Evolutionary conservation across 2,113 vertebrate genomes (phyloP).

Genomic region (Trematomus loennbergii): DNA sequence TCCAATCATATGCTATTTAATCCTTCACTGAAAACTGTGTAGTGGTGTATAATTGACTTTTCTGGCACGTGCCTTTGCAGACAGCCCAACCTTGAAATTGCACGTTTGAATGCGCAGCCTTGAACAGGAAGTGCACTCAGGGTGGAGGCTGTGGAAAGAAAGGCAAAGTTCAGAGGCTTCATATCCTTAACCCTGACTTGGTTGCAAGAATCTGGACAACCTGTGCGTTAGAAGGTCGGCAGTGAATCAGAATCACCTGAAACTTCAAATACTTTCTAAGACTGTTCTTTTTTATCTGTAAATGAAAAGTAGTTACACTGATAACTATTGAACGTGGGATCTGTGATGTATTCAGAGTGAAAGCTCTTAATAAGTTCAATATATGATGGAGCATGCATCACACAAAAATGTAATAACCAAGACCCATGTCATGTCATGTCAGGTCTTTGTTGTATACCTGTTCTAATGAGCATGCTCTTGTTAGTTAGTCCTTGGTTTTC

Average conservation of each 20-base stretch:
- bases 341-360: not conserved
- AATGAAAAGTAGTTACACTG: not conserved
- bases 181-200: conserved; percentile 20
- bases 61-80: conserved; percentile 45
- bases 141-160: conserved; percentile 37
- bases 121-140: conserved; percentile 44
- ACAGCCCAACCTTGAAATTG: conserved; percentile 62
- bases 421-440: too few relatives aligned
- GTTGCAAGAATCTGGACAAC: conserved; percentile 4
- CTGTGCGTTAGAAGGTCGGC: conserved; percentile 2
- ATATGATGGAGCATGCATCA: too few relatives aligned
- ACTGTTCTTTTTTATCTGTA: not conserved
- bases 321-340: not conserved
- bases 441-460: too few relatives aligned
- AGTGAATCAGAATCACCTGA: not conserved
- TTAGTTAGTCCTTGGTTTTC: not conserved
- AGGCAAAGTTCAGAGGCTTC: conserved; percentile 21
- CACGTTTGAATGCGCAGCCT: conserved; percentile 44
- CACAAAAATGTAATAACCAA: not conserved
- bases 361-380: too few relatives aligned
- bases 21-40: conserved; percentile 40
- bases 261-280: not conserved
- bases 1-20: conserved; percentile 45
- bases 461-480: too few relatives aligned
- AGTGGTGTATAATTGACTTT: conserved; percentile 57